Evolutionary conservation across 2,888 invertebrate species (phyloP), one percentile per base, ranked within the genome.

Genomic region (Teleogryllus oceanicus): DNA sequence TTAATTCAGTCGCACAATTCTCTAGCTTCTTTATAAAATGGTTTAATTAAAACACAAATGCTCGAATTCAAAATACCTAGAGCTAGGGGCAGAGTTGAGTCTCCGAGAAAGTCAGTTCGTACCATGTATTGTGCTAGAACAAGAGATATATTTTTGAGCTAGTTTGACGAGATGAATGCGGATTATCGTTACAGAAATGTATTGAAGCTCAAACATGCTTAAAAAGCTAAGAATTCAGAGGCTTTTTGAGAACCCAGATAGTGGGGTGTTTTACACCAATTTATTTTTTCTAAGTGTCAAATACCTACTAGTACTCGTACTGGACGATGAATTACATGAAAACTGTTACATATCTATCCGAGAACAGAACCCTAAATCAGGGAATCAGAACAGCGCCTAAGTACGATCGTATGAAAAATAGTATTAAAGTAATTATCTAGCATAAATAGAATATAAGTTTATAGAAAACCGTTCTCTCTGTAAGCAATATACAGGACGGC

Each of bases 211-310:
- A 62, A 62, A 62, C 62, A 62, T 62, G n/a, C 62, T 62, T 62
- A 62, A 62, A 37, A 62, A 62, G 62, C n/a, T 62, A 62, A 13
- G n/a, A 62, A n/a, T 62, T 62, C 13, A 13, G n/a, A 62, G n/a
- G 62, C 62, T 62, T 62, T 62, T 62, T 62, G 62, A 62, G 62
- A 62, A 62, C 62, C 62, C 62, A 62, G 62, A 62, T 62, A 62
- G 62, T 62, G 62, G 62, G 62, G 62, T 62, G 62, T 62, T 62
- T 62, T 62, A 62, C 62, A 62, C 62, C 62, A 62, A 62, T 62
- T 62, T 62, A 62, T 62, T 62, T 62, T 62, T 62, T 62, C 62
- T 62, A 62, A 62, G 62, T 62, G 62, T 62, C 62, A 62, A 62
- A 62, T 62, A 62, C 62, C 62, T 62, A 62, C 62, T 62, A 62